Conservation (phyloP, 2,113 vertebrate genomes). For the Cyanistes caeruleus region DNA sequence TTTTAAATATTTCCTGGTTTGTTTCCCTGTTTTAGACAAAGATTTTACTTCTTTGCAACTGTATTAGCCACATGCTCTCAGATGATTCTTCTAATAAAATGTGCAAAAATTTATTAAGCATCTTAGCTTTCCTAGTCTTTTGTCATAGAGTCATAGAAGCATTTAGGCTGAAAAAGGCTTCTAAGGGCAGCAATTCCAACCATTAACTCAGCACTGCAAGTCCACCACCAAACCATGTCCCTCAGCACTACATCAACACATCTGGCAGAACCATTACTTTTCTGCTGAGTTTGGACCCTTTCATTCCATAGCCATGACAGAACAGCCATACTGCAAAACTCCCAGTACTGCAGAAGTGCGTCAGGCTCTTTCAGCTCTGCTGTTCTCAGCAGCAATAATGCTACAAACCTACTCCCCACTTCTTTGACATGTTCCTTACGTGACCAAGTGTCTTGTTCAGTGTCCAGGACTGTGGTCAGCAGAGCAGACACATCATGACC, state of each 20-base stretch:
- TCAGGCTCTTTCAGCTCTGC: not conserved
- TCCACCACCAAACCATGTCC: not conserved
- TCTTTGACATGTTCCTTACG: not conserved
- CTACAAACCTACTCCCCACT: not conserved
- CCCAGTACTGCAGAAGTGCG: not conserved
- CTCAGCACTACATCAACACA: rapidly evolving
- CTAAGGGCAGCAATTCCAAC: not conserved
- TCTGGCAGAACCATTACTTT: not conserved
- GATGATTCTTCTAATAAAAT: not conserved
- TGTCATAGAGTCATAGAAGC: not conserved
- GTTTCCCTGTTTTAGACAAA: not conserved
- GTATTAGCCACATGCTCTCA: not conserved
- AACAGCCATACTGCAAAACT: not conserved
- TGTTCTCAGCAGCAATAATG: not conserved
- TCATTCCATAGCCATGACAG: not conserved
- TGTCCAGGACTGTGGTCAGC: not conserved
- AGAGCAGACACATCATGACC: not conserved
- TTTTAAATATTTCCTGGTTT: not conserved
- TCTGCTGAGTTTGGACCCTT: not conserved
- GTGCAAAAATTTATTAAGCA: not conserved
- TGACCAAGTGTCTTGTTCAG: not conserved
- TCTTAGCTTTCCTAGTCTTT: not conserved
- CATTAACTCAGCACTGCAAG: not conserved
- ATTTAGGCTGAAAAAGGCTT: not conserved
- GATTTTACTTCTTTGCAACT: not conserved